These are phyloP conservation scores for Drosophila bunnanda DNA, from an alignment of 2,888 invertebrate species.

Conservation along the genomic window DNA sequence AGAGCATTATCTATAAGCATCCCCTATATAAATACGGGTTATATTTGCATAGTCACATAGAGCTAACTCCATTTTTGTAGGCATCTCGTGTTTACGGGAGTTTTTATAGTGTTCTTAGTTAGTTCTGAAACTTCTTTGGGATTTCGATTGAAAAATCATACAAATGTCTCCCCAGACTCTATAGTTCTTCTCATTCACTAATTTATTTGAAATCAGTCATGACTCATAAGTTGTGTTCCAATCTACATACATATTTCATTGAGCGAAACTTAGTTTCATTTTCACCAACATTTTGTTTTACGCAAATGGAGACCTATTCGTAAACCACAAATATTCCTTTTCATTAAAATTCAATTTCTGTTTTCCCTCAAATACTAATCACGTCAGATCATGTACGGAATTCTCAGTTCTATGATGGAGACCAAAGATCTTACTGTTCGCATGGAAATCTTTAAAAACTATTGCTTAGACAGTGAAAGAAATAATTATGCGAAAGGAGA, in stretches of 20 bases:
- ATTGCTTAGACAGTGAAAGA: not conserved
- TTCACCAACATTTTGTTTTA: not conserved
- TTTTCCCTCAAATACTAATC: constrained; percentile 16
- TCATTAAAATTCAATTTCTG: constrained; percentile 17
- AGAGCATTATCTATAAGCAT: constrained; percentile 34
- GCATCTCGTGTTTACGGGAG: not conserved
- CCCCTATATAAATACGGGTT: constrained; percentile 26
- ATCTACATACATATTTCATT: not conserved
- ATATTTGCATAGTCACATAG: constrained; percentile 23
- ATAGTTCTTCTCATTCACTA: not conserved
- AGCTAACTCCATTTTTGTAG: constrained; percentile 19
- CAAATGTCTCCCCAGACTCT: not conserved
- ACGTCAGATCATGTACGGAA: constrained; percentile 19
- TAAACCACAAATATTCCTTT: not conserved
- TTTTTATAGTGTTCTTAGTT: not conserved
- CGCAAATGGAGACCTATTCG: not conserved
- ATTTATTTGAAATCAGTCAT: not conserved
- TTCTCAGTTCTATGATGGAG: constrained; percentile 10
- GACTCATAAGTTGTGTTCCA: not conserved
- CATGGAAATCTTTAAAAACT: not conserved
- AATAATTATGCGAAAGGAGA: not conserved
- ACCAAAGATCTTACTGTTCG: not conserved
- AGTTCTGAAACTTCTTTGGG: not conserved
- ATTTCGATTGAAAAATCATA: not conserved
- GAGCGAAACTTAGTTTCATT: not conserved